Percentiles rank a stretch among this genome's conserved stretches.
Conservation (phyloP, 2,888 invertebrate species). For the Idaea biselata region DNA sequence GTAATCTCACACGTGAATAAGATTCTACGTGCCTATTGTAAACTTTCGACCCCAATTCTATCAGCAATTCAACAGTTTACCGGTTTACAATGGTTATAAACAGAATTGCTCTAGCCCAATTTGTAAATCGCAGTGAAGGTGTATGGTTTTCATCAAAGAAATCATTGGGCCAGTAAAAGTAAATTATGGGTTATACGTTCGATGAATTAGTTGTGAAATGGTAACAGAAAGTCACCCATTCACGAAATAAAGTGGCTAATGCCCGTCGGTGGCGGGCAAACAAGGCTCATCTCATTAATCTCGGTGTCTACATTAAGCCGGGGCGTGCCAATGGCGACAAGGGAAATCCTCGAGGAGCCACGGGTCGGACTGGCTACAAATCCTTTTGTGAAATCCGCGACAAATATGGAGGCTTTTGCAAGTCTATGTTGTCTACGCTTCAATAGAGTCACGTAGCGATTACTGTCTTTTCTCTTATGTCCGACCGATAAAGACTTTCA, state of each 20-base stretch:
- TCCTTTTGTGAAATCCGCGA: constrained; percentile 66
- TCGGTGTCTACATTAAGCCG: constrained; percentile 72
- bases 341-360: constrained; percentile 62
- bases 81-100: constrained; percentile 49
- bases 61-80: constrained; percentile 57
- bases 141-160: constrained; percentile 27
- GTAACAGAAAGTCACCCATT: constrained; percentile 36
- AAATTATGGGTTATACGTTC: background rate
- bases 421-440: constrained; percentile 29
- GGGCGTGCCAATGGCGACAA: constrained; percentile 72
- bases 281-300: constrained; percentile 71
- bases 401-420: constrained; percentile 54
- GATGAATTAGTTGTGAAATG: constrained; percentile 24
- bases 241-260: constrained; percentile 40
- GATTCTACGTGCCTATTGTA: constrained; percentile 68
- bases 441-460: constrained; percentile 11
- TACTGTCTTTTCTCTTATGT: constrained; percentile 11
- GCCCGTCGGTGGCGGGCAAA: constrained; percentile 35
- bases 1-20: constrained; percentile 63
- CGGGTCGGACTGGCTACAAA: constrained; percentile 55
- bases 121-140: constrained; percentile 21
- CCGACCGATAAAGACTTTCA: background rate
- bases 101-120: constrained; percentile 41
- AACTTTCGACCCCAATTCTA: constrained; percentile 61
- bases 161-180: background rate